Evolutionary conservation across 2,113 vertebrate genomes (phyloP), one percentile per base, ranked within the genome.

Genomic region (Hydropotes inermis): DNA sequence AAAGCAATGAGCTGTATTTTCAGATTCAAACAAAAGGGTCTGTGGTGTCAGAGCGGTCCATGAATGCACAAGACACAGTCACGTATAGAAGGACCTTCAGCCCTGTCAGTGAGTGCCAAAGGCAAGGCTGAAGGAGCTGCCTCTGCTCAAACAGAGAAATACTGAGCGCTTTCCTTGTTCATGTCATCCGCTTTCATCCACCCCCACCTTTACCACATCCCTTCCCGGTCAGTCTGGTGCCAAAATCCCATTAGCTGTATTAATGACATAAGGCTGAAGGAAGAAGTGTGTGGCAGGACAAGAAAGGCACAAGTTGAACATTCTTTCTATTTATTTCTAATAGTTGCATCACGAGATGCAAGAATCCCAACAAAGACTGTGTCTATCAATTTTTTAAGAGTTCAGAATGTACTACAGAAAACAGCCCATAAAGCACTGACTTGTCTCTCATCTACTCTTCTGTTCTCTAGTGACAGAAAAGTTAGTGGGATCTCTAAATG

Each of bases 21-120:
- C 97, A 98, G 98, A 98, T 97, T 70, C 96, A 94, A 98, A 99
- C 99, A 99, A 99, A 99, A 99, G 99, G 98, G 98, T 96, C 98
- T 98, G 97, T 96, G 98, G 98, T 98, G 99, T 99, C 99, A 99
- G 98, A 97, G 98, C 95, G 64, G 97, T 98, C 99, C 98, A 99
- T 99, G 99, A 99, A 99, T 99, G 98, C 98, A 99, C 99, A 98
- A 98, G 98, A 99, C 99, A 99, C 94, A 98, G 89, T 76, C 94
- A 84, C 70, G 98, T 95, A 99, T 10, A 98, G 94, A 98, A 98
- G 94, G 96, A 98, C 98, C 98, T 98, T 96, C 97, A 98, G 98
- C 87, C 98, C 97, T 98, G 98, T 98, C 99, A 98, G 96, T n/a
- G 92, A 85, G 95, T 64, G 97, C 98, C 98, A 96, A 98, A 98